Conservation (phyloP, 2,797 vertebrate genomes). For the Sebastes umbrosus region DNA sequence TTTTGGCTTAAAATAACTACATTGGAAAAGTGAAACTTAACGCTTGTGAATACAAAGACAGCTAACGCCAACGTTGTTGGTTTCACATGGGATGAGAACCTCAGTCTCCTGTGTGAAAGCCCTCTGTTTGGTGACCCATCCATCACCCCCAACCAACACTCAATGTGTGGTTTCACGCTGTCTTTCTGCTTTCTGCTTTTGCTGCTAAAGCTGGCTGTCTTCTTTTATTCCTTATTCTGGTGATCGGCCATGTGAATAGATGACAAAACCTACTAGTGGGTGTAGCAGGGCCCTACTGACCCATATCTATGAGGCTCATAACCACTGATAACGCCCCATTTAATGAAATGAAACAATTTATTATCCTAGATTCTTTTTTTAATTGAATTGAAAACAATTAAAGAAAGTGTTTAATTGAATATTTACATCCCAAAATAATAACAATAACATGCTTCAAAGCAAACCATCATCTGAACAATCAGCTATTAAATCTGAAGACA, state of each 20-base stretch:
- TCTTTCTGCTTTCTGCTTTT: too few species aligned
- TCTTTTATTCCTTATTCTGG: not conserved
- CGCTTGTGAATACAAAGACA: not conserved
- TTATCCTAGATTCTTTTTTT: not conserved
- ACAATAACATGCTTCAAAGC: slow-evolving; percentile 25
- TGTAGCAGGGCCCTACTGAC: not conserved
- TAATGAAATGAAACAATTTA: not conserved
- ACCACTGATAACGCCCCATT: not conserved
- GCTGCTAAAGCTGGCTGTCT: not conserved
- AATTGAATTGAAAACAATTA: not conserved
- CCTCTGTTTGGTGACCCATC: not conserved
- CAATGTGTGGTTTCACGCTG: too few species aligned
- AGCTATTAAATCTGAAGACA: slow-evolving; percentile 59
- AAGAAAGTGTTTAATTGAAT: slow-evolving; percentile 15
- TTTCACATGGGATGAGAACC: not conserved
- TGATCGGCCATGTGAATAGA: not conserved
- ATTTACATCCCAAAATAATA: slow-evolving; percentile 21
- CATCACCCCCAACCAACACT: too few species aligned
- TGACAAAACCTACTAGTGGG: not conserved
- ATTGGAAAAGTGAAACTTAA: not conserved
- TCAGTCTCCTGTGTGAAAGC: not conserved
- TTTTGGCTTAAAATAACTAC: not conserved
- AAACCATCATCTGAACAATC: slow-evolving; percentile 58
- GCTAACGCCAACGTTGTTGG: not conserved
- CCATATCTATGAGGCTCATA: not conserved